Evolutionary conservation across 2,888 invertebrate genomes (phyloP), one percentile per base, ranked within the genome.

Genomic region (Caenorhabditis sp.): DNA sequence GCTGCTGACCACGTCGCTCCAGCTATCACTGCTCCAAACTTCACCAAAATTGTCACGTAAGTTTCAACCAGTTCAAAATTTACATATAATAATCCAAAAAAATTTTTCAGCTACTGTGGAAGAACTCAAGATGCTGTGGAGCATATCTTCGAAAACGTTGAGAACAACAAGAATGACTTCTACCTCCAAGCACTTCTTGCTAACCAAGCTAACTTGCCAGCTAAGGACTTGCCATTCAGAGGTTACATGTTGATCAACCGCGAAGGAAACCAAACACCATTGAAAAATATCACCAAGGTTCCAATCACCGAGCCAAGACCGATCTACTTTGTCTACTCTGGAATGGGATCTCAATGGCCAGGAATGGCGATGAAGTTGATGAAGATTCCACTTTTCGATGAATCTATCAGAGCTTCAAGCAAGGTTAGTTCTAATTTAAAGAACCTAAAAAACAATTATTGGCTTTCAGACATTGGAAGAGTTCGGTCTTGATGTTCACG

Each of bases 301-400:
- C 72, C 84, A 50, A 84, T 87, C 73, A 87, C 85, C 25, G 87
- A 87, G 59, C 76, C 79, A 26, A 79, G 88, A 54, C 88, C 96
- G 0, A 90, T 97, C 65, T 97, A 96, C 94, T 97, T 92, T 89
- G 92, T 97, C 76, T 97, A 95, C 90, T 93, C 95, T 57, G 99
- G 99, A 70, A 97, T 99, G 97, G 97, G 97, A 17, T 93, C 94
- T 53, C 97, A 97, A 90, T 97, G 97, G 97, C 91, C 93, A 59
- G 95, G 94, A 84, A 97, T 97, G 97, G 96, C 93, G 17, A 92
- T 92, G 87, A 91, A 93, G 70, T 91, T 99, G 80, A 92, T 97
- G 92, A 53, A 60, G 75, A 90, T 97, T 76, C 93, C 94, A 63
- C 90, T 91, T 0, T 97, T 97, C 90, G 92, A 92, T 76, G 91